Evolutionary conservation across 2,888 invertebrate species (phyloP).

Genomic region (Ptychoptera contaminata): DNA sequence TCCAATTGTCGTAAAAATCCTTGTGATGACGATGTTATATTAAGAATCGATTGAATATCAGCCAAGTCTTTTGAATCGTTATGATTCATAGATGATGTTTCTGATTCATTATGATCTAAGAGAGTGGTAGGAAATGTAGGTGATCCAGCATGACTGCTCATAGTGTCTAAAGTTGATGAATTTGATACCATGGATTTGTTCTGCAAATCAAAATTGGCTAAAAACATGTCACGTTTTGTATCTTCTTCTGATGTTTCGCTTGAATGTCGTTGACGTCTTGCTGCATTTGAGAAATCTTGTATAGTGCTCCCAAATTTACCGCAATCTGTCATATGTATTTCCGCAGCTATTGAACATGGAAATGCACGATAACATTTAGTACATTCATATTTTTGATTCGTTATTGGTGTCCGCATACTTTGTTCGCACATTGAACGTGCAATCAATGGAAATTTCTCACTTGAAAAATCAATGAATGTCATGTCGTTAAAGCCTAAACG

Average conservation of each 20-base stretch:
- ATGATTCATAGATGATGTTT: constrained; percentile 27
- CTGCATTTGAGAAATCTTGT: constrained; percentile 14
- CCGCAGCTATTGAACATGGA: constrained; percentile 48
- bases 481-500: constrained; percentile 49
- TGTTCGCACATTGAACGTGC: constrained; percentile 57
- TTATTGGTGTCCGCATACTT: constrained; percentile 38
- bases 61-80: constrained; percentile 61
- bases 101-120: constrained; percentile 28
- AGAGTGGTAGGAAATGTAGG: background rate
- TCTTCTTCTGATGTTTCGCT: constrained; percentile 34
- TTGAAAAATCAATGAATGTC: constrained; percentile 64
- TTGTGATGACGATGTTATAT: constrained; percentile 49
- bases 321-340: constrained; percentile 47
- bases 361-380: constrained; percentile 55
- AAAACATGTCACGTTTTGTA: constrained; percentile 58
- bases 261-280: constrained; percentile 12
- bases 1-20: constrained; percentile 47
- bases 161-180: constrained; percentile 17
- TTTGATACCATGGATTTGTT: constrained; percentile 43
- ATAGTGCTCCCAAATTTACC: constrained; percentile 11
- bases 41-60: constrained; percentile 71
- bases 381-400: constrained; percentile 49
- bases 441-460: constrained; percentile 62
- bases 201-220: constrained; percentile 62
- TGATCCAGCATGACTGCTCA: constrained; percentile 10